Evolutionary conservation across 1,140 invertebrate genomes (phyloP).

Genomic region (Arion vulgaris): DNA sequence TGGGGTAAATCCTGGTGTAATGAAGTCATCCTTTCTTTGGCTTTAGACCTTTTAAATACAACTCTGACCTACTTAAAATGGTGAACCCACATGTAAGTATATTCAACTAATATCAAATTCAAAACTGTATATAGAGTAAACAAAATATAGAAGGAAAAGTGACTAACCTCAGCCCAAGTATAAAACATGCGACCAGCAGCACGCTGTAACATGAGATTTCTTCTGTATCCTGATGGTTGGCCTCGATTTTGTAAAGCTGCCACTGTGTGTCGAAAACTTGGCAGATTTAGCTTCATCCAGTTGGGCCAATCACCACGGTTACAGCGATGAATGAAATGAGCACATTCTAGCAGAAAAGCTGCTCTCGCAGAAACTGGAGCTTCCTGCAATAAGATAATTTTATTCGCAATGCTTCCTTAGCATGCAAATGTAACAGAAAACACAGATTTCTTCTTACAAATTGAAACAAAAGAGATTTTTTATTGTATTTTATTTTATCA

Average conservation of each 20-base stretch:
- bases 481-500: no score
- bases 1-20: no score
- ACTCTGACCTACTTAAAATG: no score
- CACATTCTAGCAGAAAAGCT: constrained; percentile 92
- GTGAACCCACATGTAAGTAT: no score
- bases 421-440: neutral
- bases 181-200: constrained; percentile 96
- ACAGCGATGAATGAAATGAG: constrained; percentile 96
- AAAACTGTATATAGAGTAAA: no score
- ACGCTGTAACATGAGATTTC: constrained; percentile 88
- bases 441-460: neutral
- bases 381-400: constrained; percentile 79
- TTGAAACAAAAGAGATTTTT: no score
- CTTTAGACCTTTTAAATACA: no score
- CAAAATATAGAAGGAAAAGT: neutral
- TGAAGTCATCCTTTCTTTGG: no score
- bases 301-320: constrained; percentile 98
- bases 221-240: constrained; percentile 76
- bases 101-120: no score
- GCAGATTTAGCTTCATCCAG: constrained; percentile 92
- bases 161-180: constrained; percentile 92
- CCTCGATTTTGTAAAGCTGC: constrained; percentile 65
- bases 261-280: constrained; percentile 77
- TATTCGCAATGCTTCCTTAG: neutral
- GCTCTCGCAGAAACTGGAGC: constrained; percentile 93